A percentile compares a stretch with the other conserved stretches of the same genome.
These are phyloP conservation scores for Drosophila mayaguana DNA, from an alignment of 2,888 invertebrate species.

Conservation along the genomic window DNA sequence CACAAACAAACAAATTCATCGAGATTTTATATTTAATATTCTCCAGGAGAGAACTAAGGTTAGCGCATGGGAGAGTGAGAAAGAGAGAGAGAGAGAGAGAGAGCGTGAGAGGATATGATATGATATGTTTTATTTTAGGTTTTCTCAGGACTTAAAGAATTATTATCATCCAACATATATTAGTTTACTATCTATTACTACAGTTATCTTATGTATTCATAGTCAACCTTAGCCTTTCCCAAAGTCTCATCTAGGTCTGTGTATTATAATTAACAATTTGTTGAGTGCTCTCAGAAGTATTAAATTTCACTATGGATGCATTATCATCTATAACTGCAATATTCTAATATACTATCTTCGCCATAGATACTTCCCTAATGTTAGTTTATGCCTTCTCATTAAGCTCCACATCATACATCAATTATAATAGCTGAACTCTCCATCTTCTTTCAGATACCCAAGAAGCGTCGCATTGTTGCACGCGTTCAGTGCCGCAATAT, in stretches of 20 bases:
- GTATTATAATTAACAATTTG: too few species aligned
- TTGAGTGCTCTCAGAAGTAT: neutral
- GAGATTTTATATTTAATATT: neutral
- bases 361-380: too few species aligned
- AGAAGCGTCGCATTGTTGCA: slow-evolving; percentile 94
- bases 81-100: neutral
- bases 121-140: neutral
- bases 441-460: slow-evolving; percentile 89
- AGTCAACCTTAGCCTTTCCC: neutral
- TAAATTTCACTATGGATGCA: neutral
- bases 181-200: neutral
- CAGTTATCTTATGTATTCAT: neutral
- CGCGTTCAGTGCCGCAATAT: slow-evolving; percentile 95
- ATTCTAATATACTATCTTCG: too few species aligned
- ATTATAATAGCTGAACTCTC: neutral
- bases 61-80: neutral
- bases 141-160: neutral
- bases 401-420: neutral
- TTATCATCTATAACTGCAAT: too few species aligned
- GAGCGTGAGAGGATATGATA: neutral
- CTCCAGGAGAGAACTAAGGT: neutral
- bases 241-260: too few species aligned
- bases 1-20: neutral
- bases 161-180: neutral
- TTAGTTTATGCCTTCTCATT: neutral